Percentiles rank a stretch among this genome's conserved stretches.
Evolutionary conservation across 2,888 invertebrate genomes (phyloP).

Genomic region (Cosmia trapezina): DNA sequence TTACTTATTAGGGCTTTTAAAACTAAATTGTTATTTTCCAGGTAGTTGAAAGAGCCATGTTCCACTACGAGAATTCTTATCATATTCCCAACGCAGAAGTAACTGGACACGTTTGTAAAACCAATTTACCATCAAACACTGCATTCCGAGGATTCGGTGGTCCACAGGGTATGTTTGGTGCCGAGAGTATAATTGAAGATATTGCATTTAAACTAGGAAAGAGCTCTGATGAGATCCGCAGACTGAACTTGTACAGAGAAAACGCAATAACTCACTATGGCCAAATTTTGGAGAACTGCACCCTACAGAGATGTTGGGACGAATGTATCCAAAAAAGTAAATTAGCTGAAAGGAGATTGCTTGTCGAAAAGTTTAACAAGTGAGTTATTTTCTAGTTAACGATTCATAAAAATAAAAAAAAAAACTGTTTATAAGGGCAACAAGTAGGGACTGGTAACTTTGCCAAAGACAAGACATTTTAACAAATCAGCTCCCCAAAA

Average conservation of each 20-base stretch:
- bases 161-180: slow-evolving; percentile 97
- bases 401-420: no score
- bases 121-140: slow-evolving; percentile 97
- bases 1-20: no score
- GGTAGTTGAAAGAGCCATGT: slow-evolving; percentile 96
- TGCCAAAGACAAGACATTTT: background rate
- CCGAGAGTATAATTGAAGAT: slow-evolving; percentile 94
- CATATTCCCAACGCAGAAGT: slow-evolving; percentile 93
- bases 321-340: slow-evolving; percentile 93
- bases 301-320: slow-evolving; percentile 93
- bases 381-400: slow-evolving; percentile 73
- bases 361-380: slow-evolving; percentile 93
- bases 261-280: slow-evolving; percentile 95
- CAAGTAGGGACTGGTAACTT: background rate
- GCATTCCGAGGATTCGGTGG: slow-evolving; percentile 98
- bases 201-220: slow-evolving; percentile 93
- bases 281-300: slow-evolving; percentile 93
- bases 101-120: slow-evolving; percentile 94
- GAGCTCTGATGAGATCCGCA: slow-evolving; percentile 91
- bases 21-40: slow-evolving; percentile 79
- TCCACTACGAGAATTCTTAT: slow-evolving; percentile 96
- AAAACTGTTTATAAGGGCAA: background rate
- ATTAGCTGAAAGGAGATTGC: slow-evolving; percentile 89
- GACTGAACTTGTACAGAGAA: slow-evolving; percentile 95
- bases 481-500: background rate